These are phyloP conservation scores for Taenaris catops DNA, from an alignment of 2,888 invertebrate species.

Conservation along the genomic window DNA sequence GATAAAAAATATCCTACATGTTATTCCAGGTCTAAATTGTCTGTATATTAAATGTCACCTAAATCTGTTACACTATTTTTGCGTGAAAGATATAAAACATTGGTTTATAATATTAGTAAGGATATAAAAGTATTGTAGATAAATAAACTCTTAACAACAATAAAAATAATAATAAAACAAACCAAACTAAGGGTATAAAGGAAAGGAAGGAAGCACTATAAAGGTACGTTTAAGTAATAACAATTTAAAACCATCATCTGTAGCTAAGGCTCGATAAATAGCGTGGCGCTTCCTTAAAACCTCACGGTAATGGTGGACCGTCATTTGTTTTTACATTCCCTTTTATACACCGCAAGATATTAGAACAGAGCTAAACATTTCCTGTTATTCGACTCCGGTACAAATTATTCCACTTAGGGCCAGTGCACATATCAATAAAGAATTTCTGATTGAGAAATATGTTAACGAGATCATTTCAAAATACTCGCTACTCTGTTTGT, in stretches of 20 bases:
- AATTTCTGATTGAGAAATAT: no score
- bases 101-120: no score
- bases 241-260: slow-evolving; percentile 12
- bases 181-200: background rate
- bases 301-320: slow-evolving; percentile 26
- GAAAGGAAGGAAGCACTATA: slow-evolving; percentile 6
- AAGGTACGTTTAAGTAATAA: slow-evolving; percentile 6
- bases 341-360: slow-evolving; percentile 39
- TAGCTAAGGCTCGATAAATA: slow-evolving; percentile 13
- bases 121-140: no score
- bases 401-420: slow-evolving; percentile 51
- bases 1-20: no score
- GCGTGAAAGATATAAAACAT: no score
- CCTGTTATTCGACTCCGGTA: slow-evolving; percentile 42
- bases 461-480: no score
- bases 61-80: no score
- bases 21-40: no score
- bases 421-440: background rate
- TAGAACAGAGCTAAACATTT: slow-evolving; percentile 53
- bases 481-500: no score
- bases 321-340: slow-evolving; percentile 36
- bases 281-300: slow-evolving; percentile 13
- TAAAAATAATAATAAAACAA: background rate
- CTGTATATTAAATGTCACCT: no score
- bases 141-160: no score